These are phyloP conservation scores for Apomyelois bistriatella DNA, from an alignment of 2,888 invertebrate genomes.

Conservation along the genomic window DNA sequence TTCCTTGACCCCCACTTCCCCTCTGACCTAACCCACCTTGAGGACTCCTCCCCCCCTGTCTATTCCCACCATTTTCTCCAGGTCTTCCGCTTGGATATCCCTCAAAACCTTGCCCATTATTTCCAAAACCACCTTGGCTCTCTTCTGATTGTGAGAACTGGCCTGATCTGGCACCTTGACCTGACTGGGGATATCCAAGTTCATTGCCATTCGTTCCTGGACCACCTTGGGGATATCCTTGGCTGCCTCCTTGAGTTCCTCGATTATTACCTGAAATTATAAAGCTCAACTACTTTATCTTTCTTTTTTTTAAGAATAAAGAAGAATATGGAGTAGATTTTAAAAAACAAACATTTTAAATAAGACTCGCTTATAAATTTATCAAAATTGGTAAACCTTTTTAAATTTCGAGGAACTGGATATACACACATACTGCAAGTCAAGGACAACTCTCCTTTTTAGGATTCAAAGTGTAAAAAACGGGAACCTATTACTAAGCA, in stretches of 20 bases:
- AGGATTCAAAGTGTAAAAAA: no score
- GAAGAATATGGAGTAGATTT: no score
- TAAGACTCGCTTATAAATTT: no score
- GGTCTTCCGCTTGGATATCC: constrained; percentile 38
- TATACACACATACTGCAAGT: no score
- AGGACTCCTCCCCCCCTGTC: constrained; percentile 27
- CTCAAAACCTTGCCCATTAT: constrained; percentile 17
- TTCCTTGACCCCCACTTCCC: constrained; percentile 14
- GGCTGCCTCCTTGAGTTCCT: constrained; percentile 33
- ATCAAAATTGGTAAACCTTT: no score
- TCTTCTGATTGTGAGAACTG: constrained; percentile 24
- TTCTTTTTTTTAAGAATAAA: no score
- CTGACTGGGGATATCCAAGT: constrained; percentile 13
- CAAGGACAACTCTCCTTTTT: no score
- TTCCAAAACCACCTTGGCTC: constrained; percentile 28
- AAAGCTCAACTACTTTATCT: background rate
- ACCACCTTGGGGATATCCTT: constrained; percentile 39
- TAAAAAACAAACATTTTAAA: no score
- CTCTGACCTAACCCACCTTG: constrained; percentile 27
- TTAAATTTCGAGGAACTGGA: no score
- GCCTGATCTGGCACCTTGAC: constrained; percentile 15
- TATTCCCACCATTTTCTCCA: constrained; percentile 28
- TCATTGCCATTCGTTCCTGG: constrained; percentile 24
- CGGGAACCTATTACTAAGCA: no score
- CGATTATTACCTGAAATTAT: constrained; percentile 19